These are phyloP conservation scores for Heliconius erato DNA, from an alignment of 2,888 invertebrate genomes.

Conservation along the genomic window DNA sequence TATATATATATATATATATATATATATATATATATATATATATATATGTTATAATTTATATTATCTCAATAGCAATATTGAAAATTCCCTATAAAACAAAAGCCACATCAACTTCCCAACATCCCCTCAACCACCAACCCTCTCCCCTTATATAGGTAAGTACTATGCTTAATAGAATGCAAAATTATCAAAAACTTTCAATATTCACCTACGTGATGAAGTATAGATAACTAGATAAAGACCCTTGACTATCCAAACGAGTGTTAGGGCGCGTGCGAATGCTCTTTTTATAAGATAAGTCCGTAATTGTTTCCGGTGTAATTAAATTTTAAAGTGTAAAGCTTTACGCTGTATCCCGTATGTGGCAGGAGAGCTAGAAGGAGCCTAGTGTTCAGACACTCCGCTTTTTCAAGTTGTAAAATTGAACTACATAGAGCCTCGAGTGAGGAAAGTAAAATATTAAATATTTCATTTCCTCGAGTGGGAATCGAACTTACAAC, in stretches of 20 bases:
- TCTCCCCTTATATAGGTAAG: slow-evolving; percentile 26
- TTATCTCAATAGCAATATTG: background rate
- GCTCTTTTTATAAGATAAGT: slow-evolving; percentile 29
- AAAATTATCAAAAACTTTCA: slow-evolving; percentile 33
- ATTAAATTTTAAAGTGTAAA: slow-evolving; percentile 5
- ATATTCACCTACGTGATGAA: slow-evolving; percentile 63
- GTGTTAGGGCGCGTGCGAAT: slow-evolving; percentile 53
- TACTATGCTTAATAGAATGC: slow-evolving; percentile 15
- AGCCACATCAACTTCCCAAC: background rate
- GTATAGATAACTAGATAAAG: slow-evolving; percentile 70
- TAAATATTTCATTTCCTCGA: too few relatives aligned
- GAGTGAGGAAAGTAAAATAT: too few relatives aligned
- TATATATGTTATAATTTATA: too few relatives aligned
- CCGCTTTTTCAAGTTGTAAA: too few relatives aligned
- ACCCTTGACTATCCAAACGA: slow-evolving; percentile 60
- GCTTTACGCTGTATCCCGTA: too few relatives aligned
- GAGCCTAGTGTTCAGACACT: too few relatives aligned
- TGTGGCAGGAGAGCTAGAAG: too few relatives aligned
- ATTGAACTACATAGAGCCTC: too few relatives aligned
- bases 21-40: too few relatives aligned
- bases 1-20: too few relatives aligned
- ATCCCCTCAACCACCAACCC: slow-evolving; percentile 37
- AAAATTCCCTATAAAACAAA: background rate
- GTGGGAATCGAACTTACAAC: too few relatives aligned
- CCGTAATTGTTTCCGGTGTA: slow-evolving; percentile 37